phyloP scores from a whole-genome alignment of 2,888 invertebrate species.

The Lordiphosa andalusiaca region DNA sequence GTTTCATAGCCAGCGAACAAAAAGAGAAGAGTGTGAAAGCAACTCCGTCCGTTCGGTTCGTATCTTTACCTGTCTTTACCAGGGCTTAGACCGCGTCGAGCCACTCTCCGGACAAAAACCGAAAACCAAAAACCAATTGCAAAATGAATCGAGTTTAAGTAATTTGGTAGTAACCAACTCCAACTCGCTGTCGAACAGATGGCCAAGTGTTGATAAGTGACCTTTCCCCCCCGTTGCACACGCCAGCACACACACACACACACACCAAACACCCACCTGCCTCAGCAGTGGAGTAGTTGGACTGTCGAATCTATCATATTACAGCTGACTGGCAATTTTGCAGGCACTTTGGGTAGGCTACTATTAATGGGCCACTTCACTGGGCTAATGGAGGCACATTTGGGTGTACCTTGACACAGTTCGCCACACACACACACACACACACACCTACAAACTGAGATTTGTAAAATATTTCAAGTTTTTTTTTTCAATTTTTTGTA shows the following conservation, averaged over 20 bases:
- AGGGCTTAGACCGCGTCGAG: conserved; percentile 33
- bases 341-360: no score
- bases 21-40: conserved; percentile 11
- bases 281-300: no score
- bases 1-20: conserved; percentile 66
- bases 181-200: conserved; percentile 42
- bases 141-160: conserved; percentile 67
- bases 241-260: no score
- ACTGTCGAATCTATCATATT: not conserved
- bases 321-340: not conserved
- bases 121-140: conserved; percentile 50
- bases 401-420: no score
- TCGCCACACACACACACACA: no score
- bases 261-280: no score
- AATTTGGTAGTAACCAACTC: conserved; percentile 47
- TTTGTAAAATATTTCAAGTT: no score
- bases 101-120: conserved; percentile 16
- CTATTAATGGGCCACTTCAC: no score
- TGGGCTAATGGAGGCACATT: not conserved
- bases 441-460: no score
- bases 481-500: no score
- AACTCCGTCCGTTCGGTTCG: conserved; percentile 47
- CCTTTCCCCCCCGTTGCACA: not conserved
- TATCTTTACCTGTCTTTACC: conserved; percentile 56
- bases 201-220: conserved; percentile 45